Base-by-base conservation (phyloP, 2,797 vertebrate species). In the Leptoclinus maculatus region DNA sequence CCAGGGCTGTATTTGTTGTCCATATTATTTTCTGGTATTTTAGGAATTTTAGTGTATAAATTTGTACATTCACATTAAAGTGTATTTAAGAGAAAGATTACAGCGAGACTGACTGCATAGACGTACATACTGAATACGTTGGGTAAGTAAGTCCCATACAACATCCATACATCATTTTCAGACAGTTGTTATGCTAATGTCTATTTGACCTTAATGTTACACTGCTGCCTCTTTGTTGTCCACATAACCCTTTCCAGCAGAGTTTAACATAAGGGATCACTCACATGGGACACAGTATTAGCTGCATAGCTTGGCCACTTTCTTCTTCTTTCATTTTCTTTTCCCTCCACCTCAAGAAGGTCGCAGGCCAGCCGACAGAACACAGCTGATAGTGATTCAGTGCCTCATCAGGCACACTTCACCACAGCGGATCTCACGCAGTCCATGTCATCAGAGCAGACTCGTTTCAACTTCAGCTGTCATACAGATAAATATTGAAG, bases 401-500 rank as follows among this genome's bases (percentile, higher is more conserved):
- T 27, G 66, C 27, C 57, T 67, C 14, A 0, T 56, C 47, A 54
- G 41, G 47, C 47, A 34, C 32, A 70, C 47, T 49, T 71, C 49
- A 67, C 25, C 32, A 16, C 17, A 25, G 13, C 3, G 0, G 47
- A 66, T 58, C n/a, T 58, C 41, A 70, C 29, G 51, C 39, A 64
- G 51, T 71, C 65, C 54, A 25, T 47, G 27, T 62, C 60, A 63
- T 43, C 27, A 23, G 57, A 58, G 54, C 34, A 8, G 53, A 25
- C 43, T 39, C 21, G 54, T 74, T 62, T 39, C 32, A 68, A 34
- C 57, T 53, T 47, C 36, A 38, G 27, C 73, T 76, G 56, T 72
- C 38, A 54, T 7, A 66, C 23, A 27, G 69, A 76, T 59, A 58
- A 67, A 62, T 67, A 72, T 19, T 67, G 9, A 32, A 66, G 68